Base-by-base conservation (phyloP, 2,888 invertebrate genomes). In the Xanthorhoe designata region DNA sequence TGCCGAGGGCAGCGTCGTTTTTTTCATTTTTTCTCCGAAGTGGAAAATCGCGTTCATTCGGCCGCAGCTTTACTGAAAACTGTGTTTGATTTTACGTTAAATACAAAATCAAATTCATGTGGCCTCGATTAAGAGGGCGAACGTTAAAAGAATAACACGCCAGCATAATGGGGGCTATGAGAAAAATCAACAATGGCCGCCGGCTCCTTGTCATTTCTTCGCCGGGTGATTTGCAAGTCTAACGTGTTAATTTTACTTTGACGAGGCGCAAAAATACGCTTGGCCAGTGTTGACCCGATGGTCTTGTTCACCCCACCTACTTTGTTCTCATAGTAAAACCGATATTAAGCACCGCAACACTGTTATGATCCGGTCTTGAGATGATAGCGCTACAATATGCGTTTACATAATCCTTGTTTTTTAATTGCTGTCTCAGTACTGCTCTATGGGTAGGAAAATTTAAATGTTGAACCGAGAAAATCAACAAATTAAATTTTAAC, bases 231-330 rank as follows among this genome's bases (percentile, higher is more conserved):
- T 92, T 92, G 91, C 92, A 92, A 92, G 89, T 92, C 91, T 85
- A 90, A 89, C 81, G 86, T 90, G 89, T 86, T 92, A 92, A 92
- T 92, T 92, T 91, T 83, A 87, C 92, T 90, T 91, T 92, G 92
- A 91, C 88, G 90, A 84, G 85, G 85, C 89, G 87, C 83, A 90
- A 91, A 92, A 92, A 91, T 90, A 89, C 87, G 85, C 77, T 84
- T 79, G 82, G 74, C 73, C 81, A 76, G 75, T 82, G 85, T 86
- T 86, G 85, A 87, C 86, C 86, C 80, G 77, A 74, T 73, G 78
- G 52, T 69, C 76, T 77, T 72, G 74, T 71, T 68, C 70, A 15
- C 65, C 67, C 74, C 63, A 64, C 58, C 69, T 68, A 18, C 56
- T 59, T 59, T 10, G 7, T 45, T n/a, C n/a, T 47, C 18, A 24